Base-by-base conservation (phyloP, 2,888 invertebrate species). In the Drosophila dives region DNA sequence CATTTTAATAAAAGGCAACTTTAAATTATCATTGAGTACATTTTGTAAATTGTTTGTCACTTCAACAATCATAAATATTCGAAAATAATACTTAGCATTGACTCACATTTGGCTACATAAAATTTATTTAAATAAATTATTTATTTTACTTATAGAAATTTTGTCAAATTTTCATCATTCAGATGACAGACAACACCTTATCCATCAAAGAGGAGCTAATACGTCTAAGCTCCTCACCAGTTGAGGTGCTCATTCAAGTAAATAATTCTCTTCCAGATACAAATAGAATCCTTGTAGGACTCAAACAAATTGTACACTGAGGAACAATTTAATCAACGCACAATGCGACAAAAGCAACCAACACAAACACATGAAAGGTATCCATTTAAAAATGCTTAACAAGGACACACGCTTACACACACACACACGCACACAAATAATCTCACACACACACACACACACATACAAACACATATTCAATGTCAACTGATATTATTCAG, bases 351-450 rank as follows among this genome's bases (percentile, higher is more conserved):
- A 69, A n/a, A 67, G 23, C 62, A 53, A 5, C 40, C 40, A 50
- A 71, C 34, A 23, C n/a, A 49, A 40, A 59, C 58, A 54, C 55
- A 72, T 72, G 54, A 72, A 72, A 80, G 77, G 77, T 74, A 86
- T 75, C 81, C 83, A 89, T 83, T 89, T 89, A 81, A 86, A 86
- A 86, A 81, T 83, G 89, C 84, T 89, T 86, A 89, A 72, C 77
- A 72, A 86, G 70, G 58, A 65, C 69, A 55, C 58, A 66, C 56
- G 49, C 55, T 48, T 42, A 40, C 17, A 33, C 15, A 38, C 17
- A 45, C 51, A 53, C 23, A 48, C 15, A 29, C 6, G 26, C 7
- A 23, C 34, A 38, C 17, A 38, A 17, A 33, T 3, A 49, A 15
- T 38, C 10, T 12, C 4, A 15, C 10, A 53, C 33, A 51, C 10